Evolutionary conservation across 2,888 invertebrate genomes (phyloP).

Genomic region (Baccha elongata): DNA sequence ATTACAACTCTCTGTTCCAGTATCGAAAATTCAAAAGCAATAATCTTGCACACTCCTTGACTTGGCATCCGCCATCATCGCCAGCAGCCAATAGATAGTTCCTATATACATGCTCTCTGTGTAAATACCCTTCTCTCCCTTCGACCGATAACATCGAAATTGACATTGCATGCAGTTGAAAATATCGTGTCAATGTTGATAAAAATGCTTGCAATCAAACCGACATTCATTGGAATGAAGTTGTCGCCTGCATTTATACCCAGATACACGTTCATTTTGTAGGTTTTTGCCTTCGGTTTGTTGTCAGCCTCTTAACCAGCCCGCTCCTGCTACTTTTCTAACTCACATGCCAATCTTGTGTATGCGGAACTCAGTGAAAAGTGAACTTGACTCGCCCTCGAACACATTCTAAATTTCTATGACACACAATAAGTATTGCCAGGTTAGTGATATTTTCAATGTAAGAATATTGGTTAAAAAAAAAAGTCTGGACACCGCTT

Average conservation of each 20-base stretch:
- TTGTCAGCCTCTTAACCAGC: not conserved
- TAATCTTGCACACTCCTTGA: conserved; percentile 3
- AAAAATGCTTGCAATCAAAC: conserved; percentile 58
- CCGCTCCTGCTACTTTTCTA: not conserved
- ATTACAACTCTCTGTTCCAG: conserved; percentile 10
- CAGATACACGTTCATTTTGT: conserved; percentile 29
- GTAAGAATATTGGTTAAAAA: too few relatives aligned
- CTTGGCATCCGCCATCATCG: conserved; percentile 7
- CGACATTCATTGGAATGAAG: conserved; percentile 53
- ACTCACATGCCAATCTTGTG: conserved; percentile 44
- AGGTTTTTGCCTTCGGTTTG: not conserved
- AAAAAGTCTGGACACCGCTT: too few relatives aligned
- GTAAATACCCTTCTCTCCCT: not conserved
- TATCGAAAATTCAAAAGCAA: conserved; percentile 13
- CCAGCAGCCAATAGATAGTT: not conserved
- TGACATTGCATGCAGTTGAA: conserved; percentile 60
- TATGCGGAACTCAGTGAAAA: conserved; percentile 23
- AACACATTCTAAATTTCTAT: conserved; percentile 16
- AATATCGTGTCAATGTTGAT: conserved; percentile 63
- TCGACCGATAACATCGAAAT: conserved; percentile 34
- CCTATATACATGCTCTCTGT: not conserved
- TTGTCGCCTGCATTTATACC: conserved; percentile 24
- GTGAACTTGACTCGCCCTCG: conserved; percentile 56
- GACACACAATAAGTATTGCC: not conserved
- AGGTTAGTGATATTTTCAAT: too few relatives aligned